Evolutionary conservation across 37 sponge, comb jelly and placozoan species (phyloP).

Genomic region (Bolinopsis microptera): DNA sequence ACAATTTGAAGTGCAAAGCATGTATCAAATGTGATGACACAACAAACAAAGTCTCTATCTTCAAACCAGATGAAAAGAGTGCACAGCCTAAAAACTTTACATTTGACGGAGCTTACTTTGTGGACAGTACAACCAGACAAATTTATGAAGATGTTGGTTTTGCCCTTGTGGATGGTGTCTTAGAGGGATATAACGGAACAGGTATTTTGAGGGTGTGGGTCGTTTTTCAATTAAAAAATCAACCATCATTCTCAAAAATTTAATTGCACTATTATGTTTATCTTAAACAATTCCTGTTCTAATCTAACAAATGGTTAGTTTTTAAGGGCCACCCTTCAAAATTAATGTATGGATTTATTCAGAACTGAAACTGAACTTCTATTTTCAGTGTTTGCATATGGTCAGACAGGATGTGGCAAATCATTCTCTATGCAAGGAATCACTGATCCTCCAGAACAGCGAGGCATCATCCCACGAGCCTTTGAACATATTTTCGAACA

Average conservation of each 20-base stretch:
- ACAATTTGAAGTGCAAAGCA: conserved; percentile 76
- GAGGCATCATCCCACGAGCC: conserved; percentile 89
- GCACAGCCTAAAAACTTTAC: conserved; percentile 81
- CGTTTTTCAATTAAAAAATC: too few species aligned
- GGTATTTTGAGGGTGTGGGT: too few species aligned
- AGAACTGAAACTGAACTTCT: too few species aligned
- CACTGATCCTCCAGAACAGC: conserved; percentile 76
- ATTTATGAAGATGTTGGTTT: conserved; percentile 94
- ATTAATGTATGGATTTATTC: too few species aligned
- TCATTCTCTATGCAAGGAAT: conserved; percentile 95
- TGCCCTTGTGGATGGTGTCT: conserved; percentile 86
- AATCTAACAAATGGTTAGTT: too few species aligned
- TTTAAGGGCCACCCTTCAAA: too few species aligned
- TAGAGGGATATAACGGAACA: conserved; percentile 75
- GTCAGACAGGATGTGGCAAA: conserved; percentile 98
- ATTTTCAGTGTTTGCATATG: conserved; percentile 97
- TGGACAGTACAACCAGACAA: conserved; percentile 76
- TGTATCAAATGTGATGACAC: conserved; percentile 75
- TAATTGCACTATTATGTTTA: too few species aligned
- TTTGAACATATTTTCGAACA: conserved; percentile 94
- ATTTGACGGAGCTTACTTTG: conserved; percentile 89
- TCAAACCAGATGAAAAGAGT: conserved; percentile 71
- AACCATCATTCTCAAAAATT: too few species aligned
- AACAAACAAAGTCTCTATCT: conserved; percentile 77
- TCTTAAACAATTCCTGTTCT: too few species aligned